Evolutionary conservation across 2,888 invertebrate species (phyloP).

Genomic region (Pristionchus japonicus): DNA sequence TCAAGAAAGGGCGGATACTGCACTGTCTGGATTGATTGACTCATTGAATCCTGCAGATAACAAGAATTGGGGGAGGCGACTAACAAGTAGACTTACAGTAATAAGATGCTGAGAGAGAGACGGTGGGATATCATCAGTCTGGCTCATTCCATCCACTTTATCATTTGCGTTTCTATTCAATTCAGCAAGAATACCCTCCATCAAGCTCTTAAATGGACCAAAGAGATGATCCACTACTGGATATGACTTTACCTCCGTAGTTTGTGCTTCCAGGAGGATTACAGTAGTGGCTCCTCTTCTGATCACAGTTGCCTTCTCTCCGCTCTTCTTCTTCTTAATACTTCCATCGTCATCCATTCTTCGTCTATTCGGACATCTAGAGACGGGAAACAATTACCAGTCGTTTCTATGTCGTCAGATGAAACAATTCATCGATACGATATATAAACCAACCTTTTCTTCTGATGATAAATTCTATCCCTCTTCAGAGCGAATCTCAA

Average conservation of each 20-base stretch:
- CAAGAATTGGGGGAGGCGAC: background rate
- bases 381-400: background rate
- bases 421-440: background rate
- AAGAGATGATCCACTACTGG: background rate
- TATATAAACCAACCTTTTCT: conserved; percentile 47
- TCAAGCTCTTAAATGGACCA: background rate
- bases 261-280: background rate
- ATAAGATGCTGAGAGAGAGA: background rate
- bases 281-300: background rate
- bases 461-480: conserved; percentile 59
- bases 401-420: background rate
- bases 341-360: background rate
- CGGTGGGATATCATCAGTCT: background rate
- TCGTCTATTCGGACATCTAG: background rate
- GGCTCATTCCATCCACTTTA: background rate
- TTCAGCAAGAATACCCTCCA: background rate
- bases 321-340: background rate
- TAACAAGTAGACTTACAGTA: background rate
- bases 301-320: background rate
- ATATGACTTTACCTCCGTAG: background rate
- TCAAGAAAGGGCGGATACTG: background rate
- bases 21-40: background rate
- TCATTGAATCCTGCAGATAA: conserved; percentile 37
- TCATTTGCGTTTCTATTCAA: background rate
- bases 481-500: conserved; percentile 53